Evolutionary conservation across 2,797 vertebrate genomes (phyloP).

Genomic region (Mormyrops boulengeri): DNA sequence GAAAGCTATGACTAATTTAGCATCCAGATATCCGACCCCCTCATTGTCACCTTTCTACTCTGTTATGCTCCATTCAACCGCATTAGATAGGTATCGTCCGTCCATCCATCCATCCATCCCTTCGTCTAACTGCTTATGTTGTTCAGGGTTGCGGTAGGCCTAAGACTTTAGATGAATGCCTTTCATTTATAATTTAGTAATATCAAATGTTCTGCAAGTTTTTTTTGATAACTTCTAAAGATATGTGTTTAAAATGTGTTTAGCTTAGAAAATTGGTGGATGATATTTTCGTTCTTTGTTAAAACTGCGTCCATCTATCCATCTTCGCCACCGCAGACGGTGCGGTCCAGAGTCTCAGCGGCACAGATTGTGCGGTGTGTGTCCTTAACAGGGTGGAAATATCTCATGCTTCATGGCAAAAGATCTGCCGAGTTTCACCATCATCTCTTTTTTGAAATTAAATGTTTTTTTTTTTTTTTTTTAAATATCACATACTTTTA

Average conservation of each 20-base stretch:
- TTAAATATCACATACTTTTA: neutral
- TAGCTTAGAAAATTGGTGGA: neutral
- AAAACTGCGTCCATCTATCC: neutral
- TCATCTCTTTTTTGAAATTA: neutral
- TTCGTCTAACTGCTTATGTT: neutral
- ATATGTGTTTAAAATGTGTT: neutral
- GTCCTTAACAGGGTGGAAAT: neutral
- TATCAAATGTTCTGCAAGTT: neutral
- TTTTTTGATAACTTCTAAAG: neutral
- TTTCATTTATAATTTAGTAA: neutral
- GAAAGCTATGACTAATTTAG: neutral
- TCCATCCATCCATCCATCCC: neutral
- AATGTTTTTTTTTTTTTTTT: neutral
- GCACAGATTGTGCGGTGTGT: neutral
- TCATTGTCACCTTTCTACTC: neutral
- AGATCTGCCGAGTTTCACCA: neutral
- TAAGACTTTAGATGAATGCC: neutral
- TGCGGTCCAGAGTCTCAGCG: neutral
- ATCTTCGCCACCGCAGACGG: neutral
- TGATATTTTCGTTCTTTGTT: neutral
- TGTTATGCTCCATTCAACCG: neutral
- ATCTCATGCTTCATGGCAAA: neutral
- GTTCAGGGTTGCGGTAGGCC: neutral
- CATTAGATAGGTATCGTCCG: neutral
- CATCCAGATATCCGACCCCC: neutral